Base-by-base conservation (phyloP, 2,113 vertebrate genomes). In the Trogon surrucura region DNA sequence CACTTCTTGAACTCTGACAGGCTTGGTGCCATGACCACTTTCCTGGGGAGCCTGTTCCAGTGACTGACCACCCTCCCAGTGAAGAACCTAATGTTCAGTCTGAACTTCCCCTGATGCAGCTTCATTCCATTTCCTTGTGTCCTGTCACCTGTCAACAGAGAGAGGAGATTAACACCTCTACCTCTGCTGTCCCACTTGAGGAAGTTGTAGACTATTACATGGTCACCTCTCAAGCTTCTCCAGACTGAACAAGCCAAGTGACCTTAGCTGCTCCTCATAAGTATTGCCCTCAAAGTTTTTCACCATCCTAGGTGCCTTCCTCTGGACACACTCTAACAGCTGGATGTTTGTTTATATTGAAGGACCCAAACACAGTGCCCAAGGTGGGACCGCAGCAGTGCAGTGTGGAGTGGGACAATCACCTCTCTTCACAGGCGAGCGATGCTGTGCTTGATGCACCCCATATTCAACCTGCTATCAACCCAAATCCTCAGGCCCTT, bases 111-210 rank as follows among this genome's bases (percentile, higher is more conserved):
- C 50, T 66, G 19, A 12, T 5, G 10, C 16, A 80, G 50, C 21
- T 80, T 67, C 29, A 5, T 69, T 74, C 23, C 4, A 4, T 29
- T 77, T 58, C 22, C 50, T 45, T 1, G 2, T 56, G n/a, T 54
- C 30, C 60, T 78, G 1, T 48, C 4, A 1, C 60, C 78, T 65
- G 44, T 54, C 27, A 54, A 15, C 25, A 41, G 17, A 74, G 13
- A 66, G 60, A 53, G 67, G 21, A 81, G n/a, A 65, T 47, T 41
- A 71, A 19, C 38, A 50, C 32, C 50, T 70, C 3, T 58, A 14
- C 25, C 11, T 29, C 36, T 0, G 0, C 32, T 53, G 61, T 27
- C 6, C 4, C 1, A 0, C 34, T 2, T 51, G 21, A 44, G 18
- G 38, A 70, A 53, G 51, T 4, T 78, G 82, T 36, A 72, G 29